These are phyloP conservation scores for Urocyon cinereoargenteus DNA, from an alignment of 2,797 vertebrate genomes.

Conservation along the genomic window DNA sequence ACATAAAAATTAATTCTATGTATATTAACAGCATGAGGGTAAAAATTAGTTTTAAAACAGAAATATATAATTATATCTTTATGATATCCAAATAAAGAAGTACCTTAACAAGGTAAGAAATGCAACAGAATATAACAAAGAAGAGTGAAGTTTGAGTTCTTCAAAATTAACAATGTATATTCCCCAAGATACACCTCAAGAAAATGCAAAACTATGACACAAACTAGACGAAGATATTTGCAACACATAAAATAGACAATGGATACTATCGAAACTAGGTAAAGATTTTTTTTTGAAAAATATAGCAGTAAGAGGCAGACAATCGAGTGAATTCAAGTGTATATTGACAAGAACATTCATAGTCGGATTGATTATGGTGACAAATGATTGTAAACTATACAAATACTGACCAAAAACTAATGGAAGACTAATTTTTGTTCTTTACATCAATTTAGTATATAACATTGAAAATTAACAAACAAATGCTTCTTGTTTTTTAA, in stretches of 20 bases:
- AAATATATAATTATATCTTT: not conserved
- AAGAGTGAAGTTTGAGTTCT: not conserved
- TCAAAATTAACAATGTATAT: not conserved
- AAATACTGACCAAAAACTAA: not conserved
- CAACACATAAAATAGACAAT: not conserved
- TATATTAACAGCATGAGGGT: not conserved
- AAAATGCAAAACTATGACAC: not conserved
- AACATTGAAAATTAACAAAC: not conserved
- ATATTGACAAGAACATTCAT: not conserved
- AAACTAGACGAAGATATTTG: not conserved
- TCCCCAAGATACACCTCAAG: not conserved
- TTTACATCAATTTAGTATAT: not conserved
- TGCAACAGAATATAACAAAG: not conserved
- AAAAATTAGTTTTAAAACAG: not conserved
- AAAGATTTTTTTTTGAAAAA: not conserved
- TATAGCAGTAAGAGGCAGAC: not conserved
- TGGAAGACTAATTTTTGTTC: not conserved
- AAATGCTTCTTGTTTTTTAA: not conserved
- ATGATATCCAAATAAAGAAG: not conserved
- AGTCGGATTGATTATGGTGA: not conserved
- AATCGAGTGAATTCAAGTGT: not conserved
- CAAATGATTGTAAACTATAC: not conserved
- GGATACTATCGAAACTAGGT: not conserved
- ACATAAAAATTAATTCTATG: not conserved
- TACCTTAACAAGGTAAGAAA: not conserved